Base-by-base conservation (phyloP, 2,113 vertebrate genomes). In the Dromas ardeola region DNA sequence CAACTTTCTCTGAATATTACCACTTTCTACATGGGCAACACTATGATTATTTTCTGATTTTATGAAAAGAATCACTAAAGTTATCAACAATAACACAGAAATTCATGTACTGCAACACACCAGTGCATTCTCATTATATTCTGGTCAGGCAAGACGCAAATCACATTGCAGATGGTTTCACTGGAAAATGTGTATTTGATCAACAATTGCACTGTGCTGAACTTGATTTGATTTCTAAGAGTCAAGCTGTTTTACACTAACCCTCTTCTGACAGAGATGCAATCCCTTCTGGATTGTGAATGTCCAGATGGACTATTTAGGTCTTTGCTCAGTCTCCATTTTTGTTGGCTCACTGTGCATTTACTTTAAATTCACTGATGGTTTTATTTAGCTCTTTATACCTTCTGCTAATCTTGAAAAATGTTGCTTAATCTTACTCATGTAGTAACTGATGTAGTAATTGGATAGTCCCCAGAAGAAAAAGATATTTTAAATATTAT, bases 101-200 rank as follows among this genome's bases (percentile, higher is more conserved):
- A 50, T 36, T 82, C 78, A 5, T 43, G 65, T 49, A 22, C 40
- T n/a, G 34, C 43, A 65, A 34, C 62, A 76, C 61, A 53, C 3
- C 2, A 10, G 45, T 26, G 56, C 52, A 40, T 30, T 53, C 81
- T 92, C 76, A 70, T 88, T 77, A 78, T 27, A 94, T 92, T 90
- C 92, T 63, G 82, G 63, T 81, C 90, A 95, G 93, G 81, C 82
- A 67, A 58, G 85, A 61, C 12, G 1, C 63, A 84, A 79, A 85
- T 77, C 90, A 22, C 76, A 17, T 45, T 88, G 94, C 95, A 96
- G 94, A 92, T 95, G 91, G 76, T 72, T 83, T 45, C 66, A 38
- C 80, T 86, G 74, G 55, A 58, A 81, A 66, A 71, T 0, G 25
- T 73, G 69, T 26, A 6, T 86, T 81, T 92, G 90, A 56, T 38